Evolutionary conservation across 2,888 invertebrate species (phyloP), one percentile per base, ranked within the genome.

Genomic region (Callinectes sapidus): DNA sequence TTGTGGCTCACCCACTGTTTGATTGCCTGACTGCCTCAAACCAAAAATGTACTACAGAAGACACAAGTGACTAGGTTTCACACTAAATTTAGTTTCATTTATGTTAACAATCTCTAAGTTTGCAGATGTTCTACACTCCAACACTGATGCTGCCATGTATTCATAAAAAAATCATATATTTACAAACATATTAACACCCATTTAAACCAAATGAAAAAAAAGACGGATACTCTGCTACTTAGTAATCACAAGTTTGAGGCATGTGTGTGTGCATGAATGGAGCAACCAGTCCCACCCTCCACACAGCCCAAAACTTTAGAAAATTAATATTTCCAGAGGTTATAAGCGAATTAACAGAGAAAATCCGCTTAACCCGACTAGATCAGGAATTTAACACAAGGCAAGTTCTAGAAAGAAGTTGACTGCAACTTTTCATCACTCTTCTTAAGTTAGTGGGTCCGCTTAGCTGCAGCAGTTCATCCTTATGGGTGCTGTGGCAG

Each of bases 181-280:
- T 92, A 92, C 92, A 93, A 89, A 90, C 90, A 92, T 66, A 90
- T n/a, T 90, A 86, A 89, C 55, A 42, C 89, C 92, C 89, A 92
- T 85, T 71, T 93, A 35, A 90, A 90, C 91, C 77, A 92, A 81
- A 91, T 89, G 14, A 85, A 90, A 85, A 55, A 61, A 61, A 18
- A 61, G 23, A 42, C 89, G 86, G 61, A 89, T 86, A 77, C 88
- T 77, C 91, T 77, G 91, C 91, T 89, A 91, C 92, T 90, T 91
- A 93, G 91, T 91, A 86, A 93, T 93, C 92, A 93, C 92, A 93
- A 93, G 87, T 87, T 32, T 89, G 85, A 32, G 85, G 77, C 81
- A 18, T 81, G 85, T 90, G 32, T 81, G 77, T 77, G 71, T 23
- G 42, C 35, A n/a, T 87, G 71, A 42, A 23, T 32, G 32, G 85